Percentiles rank a stretch among this genome's conserved stretches.
Evolutionary conservation across 2,797 vertebrate genomes (phyloP).

Genomic region (Apodemus agrarius): DNA sequence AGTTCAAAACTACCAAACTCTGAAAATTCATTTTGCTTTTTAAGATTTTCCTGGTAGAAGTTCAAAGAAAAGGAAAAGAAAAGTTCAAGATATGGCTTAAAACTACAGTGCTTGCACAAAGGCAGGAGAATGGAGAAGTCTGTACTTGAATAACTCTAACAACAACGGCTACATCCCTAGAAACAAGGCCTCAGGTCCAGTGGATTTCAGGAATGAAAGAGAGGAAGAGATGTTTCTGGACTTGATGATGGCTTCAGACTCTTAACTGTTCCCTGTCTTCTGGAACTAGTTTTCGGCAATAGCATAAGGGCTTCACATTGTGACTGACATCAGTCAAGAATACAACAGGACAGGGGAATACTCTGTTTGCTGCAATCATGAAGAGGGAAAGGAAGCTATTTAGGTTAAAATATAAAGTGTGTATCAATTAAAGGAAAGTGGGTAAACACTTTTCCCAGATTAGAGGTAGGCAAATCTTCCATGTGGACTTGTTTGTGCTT

Average conservation of each 20-base stretch:
- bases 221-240: slow-evolving; percentile 73
- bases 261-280: slow-evolving; percentile 35
- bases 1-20: slow-evolving; percentile 82
- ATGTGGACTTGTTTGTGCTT: slow-evolving; percentile 43
- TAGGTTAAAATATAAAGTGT: slow-evolving; percentile 17
- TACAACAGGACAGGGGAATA: not conserved
- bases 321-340: slow-evolving; percentile 67
- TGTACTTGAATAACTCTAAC: slow-evolving; percentile 82
- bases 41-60: slow-evolving; percentile 83
- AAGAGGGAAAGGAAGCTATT: slow-evolving; percentile 46
- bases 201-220: slow-evolving; percentile 74
- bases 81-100: slow-evolving; percentile 84
- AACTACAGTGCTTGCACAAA: slow-evolving; percentile 82
- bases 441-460: slow-evolving; percentile 48
- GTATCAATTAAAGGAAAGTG: not conserved
- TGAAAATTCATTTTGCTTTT: slow-evolving; percentile 71
- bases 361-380: not conserved
- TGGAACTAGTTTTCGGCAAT: slow-evolving; percentile 49
- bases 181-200: slow-evolving; percentile 75
- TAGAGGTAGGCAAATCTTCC: not conserved
- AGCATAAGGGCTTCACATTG: not conserved
- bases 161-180: slow-evolving; percentile 81
- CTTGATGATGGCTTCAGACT: slow-evolving; percentile 56
- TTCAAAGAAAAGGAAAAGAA: slow-evolving; percentile 86
- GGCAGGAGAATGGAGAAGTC: slow-evolving; percentile 77